Conservation (phyloP, 2,797 vertebrate genomes). For the Acrossocheilus fasciatus region DNA sequence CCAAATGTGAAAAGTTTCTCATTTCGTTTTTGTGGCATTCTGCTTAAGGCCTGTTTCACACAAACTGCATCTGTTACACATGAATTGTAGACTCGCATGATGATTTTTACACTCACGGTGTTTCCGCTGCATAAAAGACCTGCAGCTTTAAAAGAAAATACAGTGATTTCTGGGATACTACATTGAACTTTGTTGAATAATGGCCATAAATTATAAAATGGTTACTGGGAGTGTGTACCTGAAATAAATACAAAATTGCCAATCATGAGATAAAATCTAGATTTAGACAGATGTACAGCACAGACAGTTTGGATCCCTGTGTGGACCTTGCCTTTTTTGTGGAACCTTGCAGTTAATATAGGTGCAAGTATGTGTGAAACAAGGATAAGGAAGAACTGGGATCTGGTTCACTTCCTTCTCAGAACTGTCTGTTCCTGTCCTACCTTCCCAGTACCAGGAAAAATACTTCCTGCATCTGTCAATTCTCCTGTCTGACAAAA, state of each 20-base stretch:
- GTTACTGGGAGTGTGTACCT: background rate
- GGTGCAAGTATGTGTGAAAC: background rate
- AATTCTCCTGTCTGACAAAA: slow-evolving; percentile 61
- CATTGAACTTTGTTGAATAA: background rate
- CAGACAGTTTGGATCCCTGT: background rate
- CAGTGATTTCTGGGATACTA: background rate
- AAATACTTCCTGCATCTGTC: slow-evolving; percentile 61
- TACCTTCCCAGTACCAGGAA: slow-evolving; percentile 56
- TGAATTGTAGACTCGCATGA: background rate
- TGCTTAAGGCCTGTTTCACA: background rate
- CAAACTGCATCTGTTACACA: background rate
- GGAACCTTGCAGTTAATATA: background rate
- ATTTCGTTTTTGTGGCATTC: background rate
- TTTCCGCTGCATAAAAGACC: background rate
- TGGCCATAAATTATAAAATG: background rate
- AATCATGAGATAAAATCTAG: background rate
- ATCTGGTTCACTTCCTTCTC: background rate
- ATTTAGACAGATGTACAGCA: background rate
- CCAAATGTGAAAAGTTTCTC: background rate
- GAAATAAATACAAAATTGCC: background rate
- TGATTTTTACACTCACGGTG: background rate
- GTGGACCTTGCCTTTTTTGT: background rate
- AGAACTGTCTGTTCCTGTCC: slow-evolving; percentile 40
- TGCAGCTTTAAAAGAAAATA: background rate
- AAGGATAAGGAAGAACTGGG: background rate